phyloP scores from a whole-genome alignment of 2,888 invertebrate genomes.

The Microdon myrmicae region DNA sequence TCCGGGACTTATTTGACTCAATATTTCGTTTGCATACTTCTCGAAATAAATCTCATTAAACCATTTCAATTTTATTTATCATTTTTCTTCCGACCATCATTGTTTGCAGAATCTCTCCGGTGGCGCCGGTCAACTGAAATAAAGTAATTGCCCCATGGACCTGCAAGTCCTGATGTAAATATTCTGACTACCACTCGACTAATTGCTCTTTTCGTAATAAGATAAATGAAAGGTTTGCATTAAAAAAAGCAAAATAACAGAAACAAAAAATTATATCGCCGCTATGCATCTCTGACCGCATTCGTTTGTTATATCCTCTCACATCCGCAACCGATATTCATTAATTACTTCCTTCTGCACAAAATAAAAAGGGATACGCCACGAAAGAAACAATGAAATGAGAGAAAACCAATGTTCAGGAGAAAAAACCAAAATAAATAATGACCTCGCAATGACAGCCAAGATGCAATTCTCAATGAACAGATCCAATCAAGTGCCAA shows the following conservation, averaged over 20 bases:
- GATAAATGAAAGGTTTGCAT: slow-evolving; percentile 15
- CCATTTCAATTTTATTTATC: too few relatives aligned
- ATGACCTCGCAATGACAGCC: slow-evolving; percentile 41
- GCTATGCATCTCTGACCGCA: neutral
- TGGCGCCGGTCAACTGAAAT: too few relatives aligned
- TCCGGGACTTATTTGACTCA: too few relatives aligned
- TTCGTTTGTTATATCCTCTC: slow-evolving; percentile 5
- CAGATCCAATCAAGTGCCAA: slow-evolving; percentile 45
- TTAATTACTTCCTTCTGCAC: slow-evolving; percentile 16
- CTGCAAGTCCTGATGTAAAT: too few relatives aligned
- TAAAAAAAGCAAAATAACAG: slow-evolving; percentile 9
- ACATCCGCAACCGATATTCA: neutral
- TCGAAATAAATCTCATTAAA: too few relatives aligned
- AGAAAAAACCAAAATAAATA: slow-evolving; percentile 38
- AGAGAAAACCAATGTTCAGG: neutral
- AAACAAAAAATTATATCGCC: too few relatives aligned
- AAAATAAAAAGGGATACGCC: neutral
- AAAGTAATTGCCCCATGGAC: too few relatives aligned
- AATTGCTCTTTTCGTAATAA: slow-evolving; percentile 8
- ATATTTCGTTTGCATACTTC: too few relatives aligned
- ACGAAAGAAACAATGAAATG: slow-evolving; percentile 1
- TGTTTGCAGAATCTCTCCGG: too few relatives aligned
- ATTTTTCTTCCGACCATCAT: too few relatives aligned
- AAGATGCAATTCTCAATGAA: slow-evolving; percentile 34
- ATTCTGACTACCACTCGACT: too few relatives aligned